Percentiles rank a stretch among this genome's conserved stretches.
Evolutionary conservation across 2,113 vertebrate genomes (phyloP).

Genomic region (Chlorodrepanis virens): DNA sequence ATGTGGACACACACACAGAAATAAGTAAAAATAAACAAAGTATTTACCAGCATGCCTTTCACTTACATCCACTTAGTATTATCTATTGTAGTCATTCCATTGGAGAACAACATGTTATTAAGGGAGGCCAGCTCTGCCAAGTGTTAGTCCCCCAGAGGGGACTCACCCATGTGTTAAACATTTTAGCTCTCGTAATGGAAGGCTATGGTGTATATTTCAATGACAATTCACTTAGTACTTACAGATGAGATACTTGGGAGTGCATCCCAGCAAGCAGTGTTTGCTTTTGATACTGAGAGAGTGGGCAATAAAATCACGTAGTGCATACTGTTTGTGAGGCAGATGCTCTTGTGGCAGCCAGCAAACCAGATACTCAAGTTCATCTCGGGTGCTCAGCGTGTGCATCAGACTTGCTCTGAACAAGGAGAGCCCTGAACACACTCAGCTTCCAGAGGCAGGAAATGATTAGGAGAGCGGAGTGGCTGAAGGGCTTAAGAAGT

Average conservation of each 20-base stretch:
- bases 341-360: not conserved
- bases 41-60: not conserved
- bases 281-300: not conserved
- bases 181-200: constrained; percentile 26
- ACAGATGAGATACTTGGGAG: constrained; percentile 33
- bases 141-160: constrained; percentile 55
- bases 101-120: constrained; percentile 19
- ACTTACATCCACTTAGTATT: constrained; percentile 32
- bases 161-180: constrained; percentile 65
- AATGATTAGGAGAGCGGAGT: not conserved
- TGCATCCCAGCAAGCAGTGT: constrained; percentile 1
- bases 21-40: not conserved
- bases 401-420: not conserved
- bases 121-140: constrained; percentile 38
- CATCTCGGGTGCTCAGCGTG: not conserved
- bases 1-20: not conserved
- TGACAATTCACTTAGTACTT: constrained; percentile 47
- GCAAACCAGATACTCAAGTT: not conserved
- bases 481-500: not conserved
- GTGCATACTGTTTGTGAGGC: not conserved
- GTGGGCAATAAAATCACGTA: not conserved
- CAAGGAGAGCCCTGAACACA: not conserved
- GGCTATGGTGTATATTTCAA: constrained; percentile 41
- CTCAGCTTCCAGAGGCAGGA: not conserved
- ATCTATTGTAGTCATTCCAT: constrained; percentile 17